Base-by-base conservation (phyloP, 1,140 invertebrate species). In the Ceratosolen fusciceps region DNA sequence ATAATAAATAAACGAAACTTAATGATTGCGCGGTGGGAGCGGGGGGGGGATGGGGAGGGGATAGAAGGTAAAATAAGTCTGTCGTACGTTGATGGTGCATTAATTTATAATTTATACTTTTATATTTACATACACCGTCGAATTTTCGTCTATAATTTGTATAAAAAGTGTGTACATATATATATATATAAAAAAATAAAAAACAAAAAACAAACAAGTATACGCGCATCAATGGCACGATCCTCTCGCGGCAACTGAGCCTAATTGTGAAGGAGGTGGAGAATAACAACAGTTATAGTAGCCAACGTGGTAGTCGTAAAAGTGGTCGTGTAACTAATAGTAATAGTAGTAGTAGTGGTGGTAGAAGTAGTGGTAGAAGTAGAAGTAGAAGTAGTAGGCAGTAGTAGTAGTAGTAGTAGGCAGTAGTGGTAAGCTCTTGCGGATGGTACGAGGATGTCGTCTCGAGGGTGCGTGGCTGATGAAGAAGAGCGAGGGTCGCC, bases 121-220 rank as follows among this genome's bases (percentile, higher is more conserved):
- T 72, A 73, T 80, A 80, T 77, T 62, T 80, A 80, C 79, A 80
- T 72, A 80, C 67, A 80, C 79, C 79, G 67, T 26, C 72, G 12
- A 68, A 76, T 70, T 71, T 47, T 78, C 10, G 60, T 74, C 68
- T 67, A 77, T 67, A 75, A n/a, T n/a, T n/a, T n/a, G n/a, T 58
- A 68, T 56, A 76, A 34, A 75, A 77, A 75, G 29, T 62, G 52
- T 73, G 43, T 56, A 34, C 68, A 58, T 74, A 74, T 80, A 21
- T 34, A 67, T 54, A 47, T n/a, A n/a, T n/a, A n/a, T n/a, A n/a
- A n/a, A n/a, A n/a, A n/a, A n/a, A n/a, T n/a, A n/a, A n/a, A n/a
- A n/a, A n/a, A n/a, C n/a, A n/a, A n/a, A n/a, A n/a, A n/a, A n/a
- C n/a, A n/a, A n/a, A n/a, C n/a, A n/a, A n/a, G n/a, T n/a, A 62